Base-by-base conservation (phyloP, 2,797 vertebrate genomes). In the Acomys russatus region DNA sequence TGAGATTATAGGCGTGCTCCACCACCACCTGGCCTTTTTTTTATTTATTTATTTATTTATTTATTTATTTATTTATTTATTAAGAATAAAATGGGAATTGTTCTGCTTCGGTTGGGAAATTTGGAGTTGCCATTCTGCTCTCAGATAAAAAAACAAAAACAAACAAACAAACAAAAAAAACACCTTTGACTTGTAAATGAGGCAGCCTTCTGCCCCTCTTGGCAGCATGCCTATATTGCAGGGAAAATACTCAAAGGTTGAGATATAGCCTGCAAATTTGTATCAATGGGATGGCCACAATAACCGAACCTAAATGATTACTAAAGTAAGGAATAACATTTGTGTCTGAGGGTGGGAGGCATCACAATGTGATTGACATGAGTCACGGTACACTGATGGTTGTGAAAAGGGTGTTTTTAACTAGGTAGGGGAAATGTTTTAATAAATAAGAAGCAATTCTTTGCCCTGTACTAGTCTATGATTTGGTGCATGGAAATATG, bases 41-140 rank as follows among this genome's bases (percentile, higher is more conserved):
- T 87, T 80, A 33, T 84, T 80, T 83, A 9, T 22, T 49, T 76
- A 86, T 54, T 38, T 14, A 76, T 22, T 49, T 76, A 86, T 54
- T 38, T 14, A 76, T 15, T 87, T 80, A 33, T 84, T 80, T 83
- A 9, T 22, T 49, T 76, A 86, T 54, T 38, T 14, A 76, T n/a
- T n/a, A 54, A 87, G 28, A 91, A 68, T 54, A 70, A 30, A 86
- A 79, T 77, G 71, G 86, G 30, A 79, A 54, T 82, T 87, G 23
- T 70, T 95, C 77, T 30, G 1, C 64, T 76, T 83, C 54, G 66
- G 71, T 51, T 94, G 76, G 88, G 78, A 95, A 96, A 94, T 91
- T 90, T 30, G 30, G 49, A 1, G 56, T 63, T 78, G 44, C 78
- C 71, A 85, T 95, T 93, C 44, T 74, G 51, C 86, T 35, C 61